These are phyloP conservation scores for Callimorpha dominula DNA, from an alignment of 2,888 invertebrate genomes.

Conservation along the genomic window DNA sequence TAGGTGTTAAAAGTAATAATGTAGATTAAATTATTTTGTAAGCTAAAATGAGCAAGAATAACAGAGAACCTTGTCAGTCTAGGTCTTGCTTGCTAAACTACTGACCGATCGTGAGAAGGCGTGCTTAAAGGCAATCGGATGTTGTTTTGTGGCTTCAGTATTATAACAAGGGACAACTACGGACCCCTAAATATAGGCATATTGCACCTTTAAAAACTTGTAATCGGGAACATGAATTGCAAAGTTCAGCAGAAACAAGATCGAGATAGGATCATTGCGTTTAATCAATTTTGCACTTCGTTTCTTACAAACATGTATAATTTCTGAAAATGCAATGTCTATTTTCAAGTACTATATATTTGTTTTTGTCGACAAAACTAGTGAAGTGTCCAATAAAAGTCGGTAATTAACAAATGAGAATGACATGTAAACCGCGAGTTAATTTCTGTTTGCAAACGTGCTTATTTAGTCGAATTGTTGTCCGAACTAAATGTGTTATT, in stretches of 20 bases:
- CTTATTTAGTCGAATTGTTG: background rate
- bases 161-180: background rate
- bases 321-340: background rate
- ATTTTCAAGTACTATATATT: background rate
- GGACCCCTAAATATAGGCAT: background rate
- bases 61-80: background rate
- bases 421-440: background rate
- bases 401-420: background rate
- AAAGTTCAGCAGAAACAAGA: background rate
- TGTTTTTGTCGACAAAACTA: background rate
- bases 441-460: background rate
- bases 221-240: background rate
- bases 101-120: background rate
- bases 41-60: slow-evolving; percentile 7
- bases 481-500: background rate
- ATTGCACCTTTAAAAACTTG: background rate
- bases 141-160: background rate
- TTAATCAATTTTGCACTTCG: background rate
- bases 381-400: background rate
- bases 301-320: background rate
- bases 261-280: background rate
- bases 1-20: slow-evolving; percentile 2
- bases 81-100: background rate
- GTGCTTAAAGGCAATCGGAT: background rate
- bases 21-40: background rate